Evolutionary conservation across 2,888 invertebrate species (phyloP).

Genomic region (Acrobasis suavella): DNA sequence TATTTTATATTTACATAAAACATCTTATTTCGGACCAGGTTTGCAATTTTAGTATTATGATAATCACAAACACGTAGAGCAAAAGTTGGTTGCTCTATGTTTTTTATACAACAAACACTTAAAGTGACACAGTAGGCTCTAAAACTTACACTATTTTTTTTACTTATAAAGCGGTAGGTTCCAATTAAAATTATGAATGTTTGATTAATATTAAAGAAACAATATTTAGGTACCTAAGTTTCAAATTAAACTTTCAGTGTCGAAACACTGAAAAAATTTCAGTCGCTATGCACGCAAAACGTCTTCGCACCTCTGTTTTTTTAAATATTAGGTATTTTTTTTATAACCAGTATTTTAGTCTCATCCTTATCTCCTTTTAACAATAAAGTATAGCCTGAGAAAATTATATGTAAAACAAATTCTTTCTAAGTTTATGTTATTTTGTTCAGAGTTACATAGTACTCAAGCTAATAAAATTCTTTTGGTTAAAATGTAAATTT

Average conservation of each 20-base stretch:
- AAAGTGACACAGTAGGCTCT: background rate
- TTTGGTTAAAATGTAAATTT: too few species aligned
- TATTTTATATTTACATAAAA: background rate
- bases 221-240: background rate
- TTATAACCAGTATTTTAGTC: too few species aligned
- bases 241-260: background rate
- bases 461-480: too few species aligned
- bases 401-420: too few species aligned
- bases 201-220: conserved; percentile 9
- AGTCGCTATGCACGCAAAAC: too few species aligned
- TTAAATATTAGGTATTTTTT: too few species aligned
- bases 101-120: conserved; percentile 1
- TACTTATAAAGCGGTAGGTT: conserved; percentile 17
- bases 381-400: too few species aligned
- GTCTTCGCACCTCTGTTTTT: background rate
- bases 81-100: background rate
- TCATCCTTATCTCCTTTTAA: too few species aligned
- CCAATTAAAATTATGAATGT: conserved; percentile 11
- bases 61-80: background rate
- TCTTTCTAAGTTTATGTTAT: too few species aligned
- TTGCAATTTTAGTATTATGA: background rate
- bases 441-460: too few species aligned
- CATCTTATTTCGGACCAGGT: background rate
- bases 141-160: background rate
- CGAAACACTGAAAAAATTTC: too few species aligned